Evolutionary conservation across 2,797 vertebrate species (phyloP), one percentile per base, ranked within the genome.

Genomic region (Cuculus canorus): DNA sequence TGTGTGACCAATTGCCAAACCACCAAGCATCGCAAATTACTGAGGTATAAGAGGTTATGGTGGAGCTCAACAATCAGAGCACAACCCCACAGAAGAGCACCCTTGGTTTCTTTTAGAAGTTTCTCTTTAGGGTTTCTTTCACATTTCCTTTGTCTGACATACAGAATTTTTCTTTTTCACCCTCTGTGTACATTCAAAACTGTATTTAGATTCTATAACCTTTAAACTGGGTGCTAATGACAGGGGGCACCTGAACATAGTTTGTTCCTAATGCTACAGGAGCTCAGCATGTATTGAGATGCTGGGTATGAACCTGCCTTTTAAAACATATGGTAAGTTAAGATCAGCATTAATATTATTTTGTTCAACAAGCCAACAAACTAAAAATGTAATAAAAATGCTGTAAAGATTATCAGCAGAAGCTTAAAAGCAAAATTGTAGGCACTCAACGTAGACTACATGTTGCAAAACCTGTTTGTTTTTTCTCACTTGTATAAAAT

Each of bases 1-100:
- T 72, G 81, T 88, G 77, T 57, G 90, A 93, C 90, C 96, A 96
- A 96, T 87, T 94, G 90, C 78, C 79, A 94, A 95, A 88, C 45
- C 71, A 92, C 92, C 64, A 83, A 80, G 61, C 25, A 92, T 91
- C 92, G 92, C 93, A 90, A 68, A 83, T 77, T 90, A 91, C 92
- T 65, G 48, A 85, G 27, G 43, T 0, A 0, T 56, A 63, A 57
- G 63, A 86, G 21, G 27, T 65, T 82, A 17, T 23, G 13, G 41
- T 32, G 57, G 71, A 93, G 47, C 81, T 79, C 56, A 79, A 4
- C 25, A 56, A 54, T 43, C 56, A 78, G 60, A 79, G 73, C 12
- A 47, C 2, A 13, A 80, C 50, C 48, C 47, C 57, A 70, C 17
- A 82, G n/a, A 90, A 82, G 28, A 32, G 27, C 27, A 47, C 60